Evolutionary conservation across 2,797 vertebrate species (phyloP).

Genomic region (Anabas testudineus): DNA sequence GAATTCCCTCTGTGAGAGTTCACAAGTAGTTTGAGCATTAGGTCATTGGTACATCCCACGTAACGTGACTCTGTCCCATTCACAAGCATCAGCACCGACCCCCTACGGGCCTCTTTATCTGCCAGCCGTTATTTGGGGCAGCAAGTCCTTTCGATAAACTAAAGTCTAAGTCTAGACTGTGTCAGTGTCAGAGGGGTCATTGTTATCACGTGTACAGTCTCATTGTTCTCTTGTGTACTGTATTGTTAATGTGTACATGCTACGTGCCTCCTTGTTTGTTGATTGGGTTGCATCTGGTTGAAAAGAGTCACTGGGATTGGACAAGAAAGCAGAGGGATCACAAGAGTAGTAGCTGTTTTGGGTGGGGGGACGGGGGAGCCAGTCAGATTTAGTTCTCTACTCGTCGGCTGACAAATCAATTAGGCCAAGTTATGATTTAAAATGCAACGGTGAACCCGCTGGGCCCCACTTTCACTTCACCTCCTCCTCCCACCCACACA

Average conservation of each 20-base stretch:
- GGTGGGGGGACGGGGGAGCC: background rate
- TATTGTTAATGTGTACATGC: conserved; percentile 18
- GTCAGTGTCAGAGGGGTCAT: conserved; percentile 26
- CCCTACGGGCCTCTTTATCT: conserved; percentile 53
- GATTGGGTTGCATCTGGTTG: background rate
- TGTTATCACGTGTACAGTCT: conserved; percentile 28
- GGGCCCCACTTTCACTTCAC: conserved; percentile 33
- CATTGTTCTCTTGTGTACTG: conserved; percentile 47
- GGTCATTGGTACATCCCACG: too few relatives aligned
- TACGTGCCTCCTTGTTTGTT: conserved; percentile 37
- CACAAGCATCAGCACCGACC: conserved; percentile 41
- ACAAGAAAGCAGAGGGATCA: background rate
- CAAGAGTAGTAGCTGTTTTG: background rate
- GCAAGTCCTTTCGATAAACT: conserved; percentile 52
- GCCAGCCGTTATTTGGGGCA: conserved; percentile 57
- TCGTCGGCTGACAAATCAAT: conserved; percentile 61
- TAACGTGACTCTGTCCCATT: conserved; percentile 47
- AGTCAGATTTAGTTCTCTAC: conserved; percentile 38
- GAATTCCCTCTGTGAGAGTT: background rate
- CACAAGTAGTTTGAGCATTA: background rate
- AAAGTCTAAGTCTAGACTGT: conserved; percentile 13
- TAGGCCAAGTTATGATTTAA: conserved; percentile 68
- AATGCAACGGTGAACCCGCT: conserved; percentile 4
- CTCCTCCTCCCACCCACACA: conserved; percentile 8
- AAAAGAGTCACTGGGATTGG: background rate